Base-by-base conservation (phyloP, 2,888 invertebrate genomes). In the Heliconius cydno region DNA sequence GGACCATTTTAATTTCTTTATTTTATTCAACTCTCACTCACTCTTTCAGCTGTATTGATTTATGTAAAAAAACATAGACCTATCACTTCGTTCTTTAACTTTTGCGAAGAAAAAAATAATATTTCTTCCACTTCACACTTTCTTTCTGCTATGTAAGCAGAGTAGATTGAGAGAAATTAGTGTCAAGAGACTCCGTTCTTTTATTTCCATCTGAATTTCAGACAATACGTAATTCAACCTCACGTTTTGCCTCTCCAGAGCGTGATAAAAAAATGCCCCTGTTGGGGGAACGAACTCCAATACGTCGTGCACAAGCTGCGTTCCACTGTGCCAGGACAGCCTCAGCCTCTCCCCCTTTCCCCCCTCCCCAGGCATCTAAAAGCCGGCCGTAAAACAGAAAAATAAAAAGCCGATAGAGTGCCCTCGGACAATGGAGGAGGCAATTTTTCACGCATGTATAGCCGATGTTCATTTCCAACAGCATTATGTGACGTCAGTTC, bases 371-470 rank as follows among this genome's bases (percentile, higher is more conserved):
- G 81, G 76, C 80, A 80, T 71, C 83, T 84, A 81, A 84, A 84
- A 84, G 83, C 82, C 78, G 79, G 68, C 79, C 79, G 79, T 84
- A 84, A 84, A 84, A 82, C 80, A 82, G 80, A 81, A 82, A 83
- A 83, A 84, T 84, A 82, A 84, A 84, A 84, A 79, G 78, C 76
- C 83, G 77, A 83, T 83, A 83, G 81, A 82, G 83, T 80, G 80
- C 79, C 81, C 75, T 28, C 19, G 81, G 82, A 84, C 84, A 84
- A 84, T 81, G 78, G 82, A 67, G 76, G 80, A 68, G 77, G 81
- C 82, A 81, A 83, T 84, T 84, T 84, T 83, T 83, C 83, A 83
- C 83, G 81, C 82, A 72, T 82, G 80, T 83, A 83, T 82, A 81
- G 83, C 68, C 78, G 75, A 66, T 75, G 80, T 84, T 82, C 81